Evolutionary conservation across 2,797 vertebrate species (phyloP), one percentile per base, ranked within the genome.

Genomic region (Fistularia commersonii): DNA sequence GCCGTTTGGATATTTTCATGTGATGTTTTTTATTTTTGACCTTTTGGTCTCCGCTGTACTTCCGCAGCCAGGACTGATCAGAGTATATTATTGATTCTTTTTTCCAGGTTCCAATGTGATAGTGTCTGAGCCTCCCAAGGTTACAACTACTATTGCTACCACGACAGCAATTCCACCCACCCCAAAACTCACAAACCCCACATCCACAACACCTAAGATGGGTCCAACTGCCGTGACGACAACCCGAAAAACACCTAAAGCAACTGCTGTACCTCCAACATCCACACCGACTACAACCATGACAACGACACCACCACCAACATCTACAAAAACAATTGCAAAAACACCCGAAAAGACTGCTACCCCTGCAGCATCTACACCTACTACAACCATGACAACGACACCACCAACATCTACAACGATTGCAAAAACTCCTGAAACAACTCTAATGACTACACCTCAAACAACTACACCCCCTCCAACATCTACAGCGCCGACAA

Each of bases 51-150:
- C 23, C 23, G 4, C 23, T 23, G n/a, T n/a, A n/a, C n/a, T n/a
- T n/a, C n/a, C n/a, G n/a, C n/a, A n/a, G n/a, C n/a, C n/a, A n/a
- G 23, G 50, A 48, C 8, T 11, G 1, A 12, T 1, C 0, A 48
- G 43, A 33, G 8, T 48, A 3, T 62, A 54, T 13, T 59, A 50
- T 4, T 13, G 45, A 33, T 15, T 45, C 50, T 67, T 48, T 51
- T 41, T 8, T 53, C 7, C 8, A 74, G 66, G 0, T 1, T 0
- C 7, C 8, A 64, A n/a, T 0, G 0, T 69, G 11, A 3, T 0
- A 8, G 0, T 1, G 7, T 5, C 8, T 8, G 0, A 6, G 1
- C 0, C 32, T 0, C 3, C 23, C 8, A 7, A n/a, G 8, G 39
- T 23, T 11, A 38, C 39, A 6, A 11, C 31, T 5, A 50, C 10